phyloP scores from a whole-genome alignment of 2,888 invertebrate species.

The Metellina segmentata region DNA sequence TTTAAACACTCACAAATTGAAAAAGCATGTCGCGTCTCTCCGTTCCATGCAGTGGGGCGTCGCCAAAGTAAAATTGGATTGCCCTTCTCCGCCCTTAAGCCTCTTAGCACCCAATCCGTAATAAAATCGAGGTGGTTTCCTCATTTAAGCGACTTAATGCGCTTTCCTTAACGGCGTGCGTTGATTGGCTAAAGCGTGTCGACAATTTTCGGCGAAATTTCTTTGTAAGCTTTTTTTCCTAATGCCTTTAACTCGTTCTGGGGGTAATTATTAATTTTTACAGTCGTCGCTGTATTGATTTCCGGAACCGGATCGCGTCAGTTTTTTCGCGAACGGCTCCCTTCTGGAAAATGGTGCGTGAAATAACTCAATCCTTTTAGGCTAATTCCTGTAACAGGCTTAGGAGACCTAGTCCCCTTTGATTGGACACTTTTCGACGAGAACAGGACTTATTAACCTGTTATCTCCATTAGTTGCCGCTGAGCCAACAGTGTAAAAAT shows the following conservation, averaged over 20 bases:
- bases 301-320: neutral
- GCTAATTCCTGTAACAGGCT: slow-evolving; percentile 22
- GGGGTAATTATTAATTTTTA: neutral
- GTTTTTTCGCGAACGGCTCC: neutral
- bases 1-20: slow-evolving; percentile 34
- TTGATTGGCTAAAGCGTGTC: slow-evolving; percentile 31
- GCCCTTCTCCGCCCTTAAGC: slow-evolving; percentile 37
- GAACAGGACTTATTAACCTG: neutral
- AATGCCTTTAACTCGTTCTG: neutral
- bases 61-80: slow-evolving; percentile 48
- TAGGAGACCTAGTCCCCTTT: neutral
- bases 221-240: neutral
- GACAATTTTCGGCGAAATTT: neutral
- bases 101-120: slow-evolving; percentile 47
- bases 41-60: neutral
- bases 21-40: slow-evolving; percentile 22
- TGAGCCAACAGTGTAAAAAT: neutral
- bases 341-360: neutral
- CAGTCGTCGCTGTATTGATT: neutral
- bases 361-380: slow-evolving; percentile 13
- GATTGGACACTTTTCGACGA: neutral
- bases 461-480: neutral
- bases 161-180: slow-evolving; percentile 29
- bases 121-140: slow-evolving; percentile 30
- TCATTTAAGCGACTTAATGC: slow-evolving; percentile 47